These are phyloP conservation scores for Caenorhabditis sinica DNA, from an alignment of 2,888 invertebrate species.

Conservation along the genomic window DNA sequence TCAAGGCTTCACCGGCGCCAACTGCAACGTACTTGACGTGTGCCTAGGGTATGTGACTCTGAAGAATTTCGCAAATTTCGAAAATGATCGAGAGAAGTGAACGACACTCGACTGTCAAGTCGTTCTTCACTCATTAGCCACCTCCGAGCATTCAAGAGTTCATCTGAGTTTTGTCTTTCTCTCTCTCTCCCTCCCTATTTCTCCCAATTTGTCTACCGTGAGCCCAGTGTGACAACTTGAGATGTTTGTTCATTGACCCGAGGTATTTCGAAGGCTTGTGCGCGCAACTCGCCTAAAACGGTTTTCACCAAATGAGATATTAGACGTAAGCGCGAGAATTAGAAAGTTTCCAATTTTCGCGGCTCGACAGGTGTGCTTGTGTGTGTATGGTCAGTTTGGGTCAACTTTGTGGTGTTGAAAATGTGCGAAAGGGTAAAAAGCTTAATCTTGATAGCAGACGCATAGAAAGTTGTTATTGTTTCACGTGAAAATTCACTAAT, in stretches of 20 bases:
- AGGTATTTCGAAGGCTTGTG: constrained; percentile 17
- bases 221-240: constrained; percentile 58
- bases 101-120: constrained; percentile 51
- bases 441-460: constrained; percentile 30
- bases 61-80: constrained; percentile 25
- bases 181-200: background rate
- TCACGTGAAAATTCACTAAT: background rate
- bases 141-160: constrained; percentile 11
- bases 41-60: constrained; percentile 76
- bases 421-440: background rate
- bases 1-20: constrained; percentile 80
- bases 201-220: constrained; percentile 30
- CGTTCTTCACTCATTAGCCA: constrained; percentile 43
- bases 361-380: constrained; percentile 9
- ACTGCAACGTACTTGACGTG: constrained; percentile 81
- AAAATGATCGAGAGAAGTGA: background rate
- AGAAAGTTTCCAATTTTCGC: constrained; percentile 14
- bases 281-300: constrained; percentile 13
- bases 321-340: constrained; percentile 23
- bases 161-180: background rate
- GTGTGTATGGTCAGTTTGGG: constrained; percentile 17
- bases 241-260: constrained; percentile 54
- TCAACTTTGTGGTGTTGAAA: background rate
- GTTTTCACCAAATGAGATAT: constrained; percentile 41
- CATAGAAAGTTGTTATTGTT: background rate